phyloP scores from a whole-genome alignment of 64 coral and sea anemone species.

The Pocillopora verrucosa region DNA sequence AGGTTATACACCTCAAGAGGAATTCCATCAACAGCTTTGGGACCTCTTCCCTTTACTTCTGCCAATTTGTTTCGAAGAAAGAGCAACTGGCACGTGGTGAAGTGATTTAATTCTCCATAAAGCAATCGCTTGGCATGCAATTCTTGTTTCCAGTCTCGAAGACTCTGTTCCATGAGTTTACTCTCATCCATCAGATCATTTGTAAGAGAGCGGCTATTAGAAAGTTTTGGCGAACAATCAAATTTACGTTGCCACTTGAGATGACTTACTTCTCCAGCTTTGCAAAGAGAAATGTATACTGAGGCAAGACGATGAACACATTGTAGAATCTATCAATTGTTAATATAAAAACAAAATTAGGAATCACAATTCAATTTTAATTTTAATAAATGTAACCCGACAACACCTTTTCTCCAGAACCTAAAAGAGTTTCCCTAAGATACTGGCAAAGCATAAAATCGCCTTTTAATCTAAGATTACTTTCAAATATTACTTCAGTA shows the following conservation, averaged over 20 bases:
- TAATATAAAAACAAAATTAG: too few species aligned
- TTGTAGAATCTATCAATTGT: slow-evolving; percentile 50
- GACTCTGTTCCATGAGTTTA: slow-evolving; percentile 45
- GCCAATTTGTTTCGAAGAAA: slow-evolving; percentile 63
- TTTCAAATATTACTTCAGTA: too few species aligned
- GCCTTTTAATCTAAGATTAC: too few species aligned
- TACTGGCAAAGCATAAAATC: too few species aligned
- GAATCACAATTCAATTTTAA: too few species aligned
- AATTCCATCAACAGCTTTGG: slow-evolving; percentile 24
- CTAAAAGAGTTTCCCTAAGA: too few species aligned
- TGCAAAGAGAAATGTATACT: slow-evolving; percentile 61
- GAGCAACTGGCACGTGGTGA: slow-evolving; percentile 63
- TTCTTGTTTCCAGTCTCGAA: slow-evolving; percentile 63
- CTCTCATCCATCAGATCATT: slow-evolving; percentile 31
- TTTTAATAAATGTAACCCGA: too few species aligned
- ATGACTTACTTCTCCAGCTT: slow-evolving; percentile 80
- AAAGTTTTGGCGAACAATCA: slow-evolving; percentile 20
- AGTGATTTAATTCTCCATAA: slow-evolving; percentile 69
- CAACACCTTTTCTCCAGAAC: too few species aligned
- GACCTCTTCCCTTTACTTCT: slow-evolving; percentile 20
- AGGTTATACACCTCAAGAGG: slow-evolving; percentile 63
- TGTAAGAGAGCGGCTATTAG: background rate
- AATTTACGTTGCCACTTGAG: slow-evolving; percentile 63
- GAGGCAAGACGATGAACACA: slow-evolving; percentile 42
- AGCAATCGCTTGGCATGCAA: slow-evolving; percentile 52